Conservation (phyloP, 2,888 invertebrate genomes). For the Meteorus cinctellus region DNA sequence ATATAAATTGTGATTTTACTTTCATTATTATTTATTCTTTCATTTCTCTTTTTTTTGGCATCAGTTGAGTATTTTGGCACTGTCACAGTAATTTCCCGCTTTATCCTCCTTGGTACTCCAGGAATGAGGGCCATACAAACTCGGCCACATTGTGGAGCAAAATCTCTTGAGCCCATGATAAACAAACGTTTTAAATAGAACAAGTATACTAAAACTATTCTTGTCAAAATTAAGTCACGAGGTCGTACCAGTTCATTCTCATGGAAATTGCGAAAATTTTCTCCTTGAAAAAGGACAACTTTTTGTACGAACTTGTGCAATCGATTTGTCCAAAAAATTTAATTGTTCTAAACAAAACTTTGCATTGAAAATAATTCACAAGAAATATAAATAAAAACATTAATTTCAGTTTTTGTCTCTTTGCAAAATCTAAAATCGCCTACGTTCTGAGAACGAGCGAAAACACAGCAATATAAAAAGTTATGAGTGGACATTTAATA, state of each 20-base stretch:
- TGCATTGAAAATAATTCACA: too few relatives aligned
- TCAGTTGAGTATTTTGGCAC: background rate
- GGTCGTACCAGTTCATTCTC: background rate
- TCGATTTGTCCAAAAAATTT: too few relatives aligned
- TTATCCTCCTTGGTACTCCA: background rate
- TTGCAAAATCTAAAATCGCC: too few relatives aligned
- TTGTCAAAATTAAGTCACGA: background rate
- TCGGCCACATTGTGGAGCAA: background rate
- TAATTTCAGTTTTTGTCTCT: too few relatives aligned
- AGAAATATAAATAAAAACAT: too few relatives aligned
- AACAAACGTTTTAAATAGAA: background rate
- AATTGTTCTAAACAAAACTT: too few relatives aligned
- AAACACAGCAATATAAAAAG: too few relatives aligned
- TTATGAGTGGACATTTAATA: too few relatives aligned
- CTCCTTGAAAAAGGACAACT: too few relatives aligned
- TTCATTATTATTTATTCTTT: background rate
- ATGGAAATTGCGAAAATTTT: background rate
- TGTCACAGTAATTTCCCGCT: background rate
- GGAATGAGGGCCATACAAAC: background rate
- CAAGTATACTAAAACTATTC: background rate
- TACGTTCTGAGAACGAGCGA: too few relatives aligned
- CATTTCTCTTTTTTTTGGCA: background rate
- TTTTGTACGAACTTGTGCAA: too few relatives aligned
- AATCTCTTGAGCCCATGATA: background rate
- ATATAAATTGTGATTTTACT: constrained; percentile 8